Conservation (phyloP, 2,113 vertebrate species). For the Marmota flaviventris region DNA sequence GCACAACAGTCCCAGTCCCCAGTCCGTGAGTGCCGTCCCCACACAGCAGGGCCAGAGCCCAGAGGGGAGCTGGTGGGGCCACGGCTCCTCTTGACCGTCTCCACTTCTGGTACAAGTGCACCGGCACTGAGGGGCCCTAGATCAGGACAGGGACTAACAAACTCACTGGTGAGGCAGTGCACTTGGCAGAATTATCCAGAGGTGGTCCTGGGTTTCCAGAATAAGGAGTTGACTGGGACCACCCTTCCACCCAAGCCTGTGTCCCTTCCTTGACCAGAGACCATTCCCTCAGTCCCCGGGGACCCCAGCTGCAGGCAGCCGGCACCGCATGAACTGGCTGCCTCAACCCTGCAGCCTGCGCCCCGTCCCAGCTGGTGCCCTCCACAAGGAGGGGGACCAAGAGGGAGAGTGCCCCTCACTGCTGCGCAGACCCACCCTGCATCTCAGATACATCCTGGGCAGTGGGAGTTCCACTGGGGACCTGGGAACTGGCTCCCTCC, state of each 20-base stretch:
- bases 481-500: fast-evolving
- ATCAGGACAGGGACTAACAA: too few relatives aligned
- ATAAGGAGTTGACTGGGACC: neutral
- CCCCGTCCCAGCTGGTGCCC: neutral
- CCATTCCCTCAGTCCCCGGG: neutral
- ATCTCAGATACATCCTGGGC: too few relatives aligned
- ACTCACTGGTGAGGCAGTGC: fast-evolving
- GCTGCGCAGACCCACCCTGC: neutral
- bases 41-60: neutral
- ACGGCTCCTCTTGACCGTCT: neutral
- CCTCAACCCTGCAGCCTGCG: too few relatives aligned
- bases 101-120: fast-evolving
- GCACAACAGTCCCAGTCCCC: neutral
- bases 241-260: neutral
- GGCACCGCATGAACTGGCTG: fast-evolving
- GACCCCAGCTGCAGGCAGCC: too few relatives aligned
- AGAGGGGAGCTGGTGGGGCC: too few relatives aligned
- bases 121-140: too few relatives aligned
- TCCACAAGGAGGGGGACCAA: neutral
- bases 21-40: neutral
- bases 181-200: neutral
- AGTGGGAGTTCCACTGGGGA: too few relatives aligned
- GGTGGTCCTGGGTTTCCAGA: too few relatives aligned
- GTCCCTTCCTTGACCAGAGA: too few relatives aligned
- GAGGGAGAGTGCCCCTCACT: neutral